Evolutionary conservation across 2,888 invertebrate species (phyloP).

Genomic region (Griposia aprilina): DNA sequence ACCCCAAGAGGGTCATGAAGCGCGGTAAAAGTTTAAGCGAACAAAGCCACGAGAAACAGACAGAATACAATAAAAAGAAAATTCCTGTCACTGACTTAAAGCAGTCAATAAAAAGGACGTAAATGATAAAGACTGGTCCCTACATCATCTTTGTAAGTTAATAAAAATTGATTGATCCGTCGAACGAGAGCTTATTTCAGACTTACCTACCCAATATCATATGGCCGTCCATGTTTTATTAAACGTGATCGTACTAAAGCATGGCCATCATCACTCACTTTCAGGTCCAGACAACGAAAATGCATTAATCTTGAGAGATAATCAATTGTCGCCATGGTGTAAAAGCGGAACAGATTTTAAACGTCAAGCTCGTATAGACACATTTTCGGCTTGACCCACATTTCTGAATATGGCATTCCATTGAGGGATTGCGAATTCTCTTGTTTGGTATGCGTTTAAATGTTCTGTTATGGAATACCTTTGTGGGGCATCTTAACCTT

Average conservation of each 20-base stretch:
- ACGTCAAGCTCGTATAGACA: slow-evolving; percentile 15
- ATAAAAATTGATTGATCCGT: slow-evolving; percentile 32
- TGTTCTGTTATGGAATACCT: slow-evolving; percentile 16
- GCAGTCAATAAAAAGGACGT: neutral
- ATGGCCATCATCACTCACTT: slow-evolving; percentile 62
- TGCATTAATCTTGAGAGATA: slow-evolving; percentile 64
- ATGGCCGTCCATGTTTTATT: slow-evolving; percentile 39
- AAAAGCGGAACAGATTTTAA: slow-evolving; percentile 43
- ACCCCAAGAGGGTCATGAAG: slow-evolving; percentile 3
- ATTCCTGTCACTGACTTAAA: neutral
- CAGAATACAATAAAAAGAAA: slow-evolving; percentile 10
- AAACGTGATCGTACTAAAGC: slow-evolving; percentile 37
- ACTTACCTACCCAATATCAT: slow-evolving; percentile 29
- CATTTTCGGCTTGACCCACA: slow-evolving; percentile 28
- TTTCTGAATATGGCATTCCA: slow-evolving; percentile 26
- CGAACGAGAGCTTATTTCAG: slow-evolving; percentile 21
- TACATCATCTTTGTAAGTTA: slow-evolving; percentile 8
- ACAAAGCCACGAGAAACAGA: slow-evolving; percentile 4
- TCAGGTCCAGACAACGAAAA: slow-evolving; percentile 54
- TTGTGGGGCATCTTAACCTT: slow-evolving; percentile 13
- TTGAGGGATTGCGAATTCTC: slow-evolving; percentile 27
- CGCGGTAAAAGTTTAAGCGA: slow-evolving; percentile 5
- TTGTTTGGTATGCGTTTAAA: slow-evolving; percentile 15
- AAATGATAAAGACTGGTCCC: slow-evolving; percentile 15
- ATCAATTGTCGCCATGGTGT: slow-evolving; percentile 58